Evolutionary conservation across 2,113 vertebrate species (phyloP).

Genomic region (Sminthopsis crassicaudata): DNA sequence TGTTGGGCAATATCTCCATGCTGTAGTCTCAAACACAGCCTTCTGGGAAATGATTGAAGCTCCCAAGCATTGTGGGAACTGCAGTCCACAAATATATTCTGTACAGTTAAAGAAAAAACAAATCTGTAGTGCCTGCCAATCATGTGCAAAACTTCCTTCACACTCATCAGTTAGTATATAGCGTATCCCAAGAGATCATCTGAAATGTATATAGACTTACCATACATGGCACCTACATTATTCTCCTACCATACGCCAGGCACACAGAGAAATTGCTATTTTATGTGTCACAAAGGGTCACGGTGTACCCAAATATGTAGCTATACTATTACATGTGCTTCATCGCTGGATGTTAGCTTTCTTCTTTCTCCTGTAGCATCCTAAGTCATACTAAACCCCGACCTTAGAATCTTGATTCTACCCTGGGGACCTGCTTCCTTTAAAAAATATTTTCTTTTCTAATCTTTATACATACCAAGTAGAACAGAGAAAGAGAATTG

Average conservation of each 20-base stretch:
- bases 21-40: neutral
- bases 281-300: neutral
- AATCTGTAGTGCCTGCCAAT: neutral
- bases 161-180: neutral
- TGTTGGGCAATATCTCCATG: neutral
- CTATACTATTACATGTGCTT: neutral
- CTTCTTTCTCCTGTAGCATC: neutral
- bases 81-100: neutral
- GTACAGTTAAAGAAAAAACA: neutral
- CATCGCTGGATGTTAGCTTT: neutral
- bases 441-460: neutral
- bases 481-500: neutral
- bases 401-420: neutral
- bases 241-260: neutral
- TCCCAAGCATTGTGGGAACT: neutral
- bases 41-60: neutral
- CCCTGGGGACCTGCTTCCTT: neutral
- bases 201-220: neutral
- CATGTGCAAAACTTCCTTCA: neutral
- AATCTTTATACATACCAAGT: neutral
- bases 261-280: neutral
- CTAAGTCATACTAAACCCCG: neutral
- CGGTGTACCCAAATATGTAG: neutral
- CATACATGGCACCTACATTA: neutral
- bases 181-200: neutral